These are phyloP conservation scores for Alfaro cultratus DNA, from an alignment of 2,797 vertebrate genomes.

Conservation along the genomic window DNA sequence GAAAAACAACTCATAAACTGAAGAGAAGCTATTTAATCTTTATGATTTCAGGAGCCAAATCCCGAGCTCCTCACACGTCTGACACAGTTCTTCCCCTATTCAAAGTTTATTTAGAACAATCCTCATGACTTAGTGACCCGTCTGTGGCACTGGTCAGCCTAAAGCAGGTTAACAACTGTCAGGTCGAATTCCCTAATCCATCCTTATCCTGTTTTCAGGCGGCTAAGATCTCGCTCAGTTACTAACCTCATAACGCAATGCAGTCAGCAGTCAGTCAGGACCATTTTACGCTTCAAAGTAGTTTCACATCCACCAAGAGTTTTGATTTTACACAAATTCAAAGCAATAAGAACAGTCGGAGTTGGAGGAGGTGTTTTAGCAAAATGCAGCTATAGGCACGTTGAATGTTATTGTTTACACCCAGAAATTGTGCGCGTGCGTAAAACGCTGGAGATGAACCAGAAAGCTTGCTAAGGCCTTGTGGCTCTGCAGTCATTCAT, in stretches of 20 bases:
- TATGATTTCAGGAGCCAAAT: slow-evolving; percentile 7
- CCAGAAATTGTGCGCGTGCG: too few species aligned
- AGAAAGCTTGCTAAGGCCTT: too few species aligned
- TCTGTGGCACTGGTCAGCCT: slow-evolving; percentile 1
- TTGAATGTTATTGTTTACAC: too few species aligned
- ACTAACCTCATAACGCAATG: slow-evolving; percentile 25
- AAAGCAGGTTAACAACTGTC: slow-evolving; percentile 13
- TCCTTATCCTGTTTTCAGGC: slow-evolving; percentile 37
- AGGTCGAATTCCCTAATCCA: slow-evolving; percentile 59
- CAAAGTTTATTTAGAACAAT: slow-evolving; percentile 22
- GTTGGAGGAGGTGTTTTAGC: background rate
- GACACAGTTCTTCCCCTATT: slow-evolving; percentile 11
- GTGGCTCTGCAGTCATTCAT: too few species aligned
- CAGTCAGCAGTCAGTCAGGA: slow-evolving; percentile 31
- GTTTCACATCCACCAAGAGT: background rate
- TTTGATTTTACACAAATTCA: background rate
- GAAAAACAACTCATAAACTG: slow-evolving; percentile 4
- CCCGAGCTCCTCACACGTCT: background rate
- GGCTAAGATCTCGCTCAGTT: slow-evolving; percentile 34
- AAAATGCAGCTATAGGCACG: background rate
- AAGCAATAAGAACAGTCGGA: background rate
- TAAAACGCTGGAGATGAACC: too few species aligned
- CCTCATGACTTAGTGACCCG: slow-evolving; percentile 31
- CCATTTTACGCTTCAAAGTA: slow-evolving; percentile 7
- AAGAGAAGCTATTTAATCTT: background rate